Percentiles rank a stretch among this genome's conserved stretches.
These are phyloP conservation scores for Poecilus cupreus DNA, from an alignment of 2,888 invertebrate genomes.

Conservation along the genomic window DNA sequence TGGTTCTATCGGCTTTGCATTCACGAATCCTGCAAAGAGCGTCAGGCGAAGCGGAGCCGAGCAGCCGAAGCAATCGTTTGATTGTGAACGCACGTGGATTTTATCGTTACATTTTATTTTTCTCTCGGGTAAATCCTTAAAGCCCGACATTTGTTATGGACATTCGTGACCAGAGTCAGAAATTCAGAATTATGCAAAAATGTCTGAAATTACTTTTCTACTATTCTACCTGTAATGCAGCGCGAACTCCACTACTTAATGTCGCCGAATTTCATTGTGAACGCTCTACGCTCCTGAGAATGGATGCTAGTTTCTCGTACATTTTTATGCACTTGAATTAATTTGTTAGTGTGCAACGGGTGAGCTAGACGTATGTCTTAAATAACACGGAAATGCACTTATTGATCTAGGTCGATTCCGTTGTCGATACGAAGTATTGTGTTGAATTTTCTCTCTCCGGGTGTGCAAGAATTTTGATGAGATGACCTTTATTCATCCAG, in stretches of 20 bases:
- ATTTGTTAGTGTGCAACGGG: not conserved
- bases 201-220: conserved; percentile 56
- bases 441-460: not conserved
- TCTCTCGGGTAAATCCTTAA: conserved; percentile 57
- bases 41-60: not conserved
- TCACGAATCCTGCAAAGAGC: not conserved
- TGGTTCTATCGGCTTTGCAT: conserved; percentile 9
- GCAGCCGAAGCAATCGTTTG: conserved; percentile 50
- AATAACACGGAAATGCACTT: conserved; percentile 43
- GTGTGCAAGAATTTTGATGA: conserved; percentile 11
- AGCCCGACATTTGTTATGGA: conserved; percentile 57
- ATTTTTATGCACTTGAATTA: conserved; percentile 29
- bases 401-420: conserved; percentile 30
- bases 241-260: conserved; percentile 28
- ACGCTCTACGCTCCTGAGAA: not conserved
- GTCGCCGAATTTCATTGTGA: not conserved
- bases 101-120: conserved; percentile 57
- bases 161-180: conserved; percentile 54
- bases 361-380: conserved; percentile 1
- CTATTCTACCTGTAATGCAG: conserved; percentile 36
- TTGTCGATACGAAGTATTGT: not conserved
- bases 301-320: not conserved
- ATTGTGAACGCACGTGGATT: conserved; percentile 57
- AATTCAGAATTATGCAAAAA: conserved; percentile 57
- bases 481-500: not conserved